Base-by-base conservation (phyloP, 35 echinoderm and acorn worm genomes). In the Nesometra sesokonis region DNA sequence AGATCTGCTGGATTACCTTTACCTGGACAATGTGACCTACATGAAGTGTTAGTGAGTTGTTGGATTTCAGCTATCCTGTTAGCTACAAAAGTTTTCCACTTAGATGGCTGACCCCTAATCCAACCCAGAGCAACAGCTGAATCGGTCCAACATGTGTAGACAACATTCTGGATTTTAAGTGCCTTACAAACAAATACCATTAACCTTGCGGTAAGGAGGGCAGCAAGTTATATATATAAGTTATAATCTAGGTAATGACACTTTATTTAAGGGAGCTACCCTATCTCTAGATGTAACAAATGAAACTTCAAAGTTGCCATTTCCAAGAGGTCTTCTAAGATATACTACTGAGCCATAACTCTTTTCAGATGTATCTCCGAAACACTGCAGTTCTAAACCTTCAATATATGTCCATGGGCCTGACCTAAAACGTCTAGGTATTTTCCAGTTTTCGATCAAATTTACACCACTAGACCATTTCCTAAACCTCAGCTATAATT, bases 321-420 rank as follows among this genome's bases (percentile, higher is more conserved):
- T 32, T 35, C 57, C 33, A 31, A 78, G 57, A 13, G n/a, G n/a
- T 27, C 0, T 17, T 33, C 86, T 80, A 0, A 81, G 21, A 88
- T 88, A 88, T 33, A 81, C 86, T 76, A 88, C 86, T 13, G 36
- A 30, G 8, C n/a, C 77, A 37, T 88, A 88, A 40, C 13, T 34
- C 3, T 88, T 46, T 34, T 88, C 37, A n/a, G 77, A 88, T n/a
- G 86, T 77, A 81, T 88, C 86, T 46, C 33, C 86, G 40, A 88
- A 88, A 23, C 37, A 34, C 80, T 81, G 34, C 37, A 88, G 39
- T 43, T 43, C 39, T 15, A 43, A 43, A 43, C 15, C 39, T 43
- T 43, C 15, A 43, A 43, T 4, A 43, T 15, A 4, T 43, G 39
- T 43, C 39, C 39, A 43, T 43, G 39, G 39, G 39, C 15, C 5